Base-by-base conservation (phyloP, 2,797 vertebrate genomes). In the Gila robusta region DNA sequence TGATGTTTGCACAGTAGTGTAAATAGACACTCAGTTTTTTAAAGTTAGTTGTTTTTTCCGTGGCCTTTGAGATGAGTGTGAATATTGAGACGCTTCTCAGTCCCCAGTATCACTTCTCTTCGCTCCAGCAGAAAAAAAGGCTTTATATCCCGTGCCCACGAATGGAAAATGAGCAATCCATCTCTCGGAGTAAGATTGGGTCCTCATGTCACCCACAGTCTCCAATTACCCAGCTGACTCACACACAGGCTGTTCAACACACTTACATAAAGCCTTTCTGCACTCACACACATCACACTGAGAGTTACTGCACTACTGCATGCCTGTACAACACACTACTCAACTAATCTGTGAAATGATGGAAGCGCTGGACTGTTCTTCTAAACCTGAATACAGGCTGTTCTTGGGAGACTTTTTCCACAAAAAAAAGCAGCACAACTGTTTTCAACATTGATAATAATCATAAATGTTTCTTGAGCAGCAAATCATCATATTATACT, bases 151-250 rank as follows among this genome's bases (percentile, higher is more conserved):
- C 72, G 39, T 84, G 86, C 81, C 67, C 83, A 83, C 77, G 28
- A 59, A 83, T 71, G 59, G 71, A 71, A 88, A 87, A 79, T 74
- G 83, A 87, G 83, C 89, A 86, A 86, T 87, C 79, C 49, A 71
- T 66, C 52, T 89, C 84, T 84, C 26, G 6, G 23, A 56, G 59
- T 86, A 66, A 83, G 67, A 79, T n/a, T 59, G 35, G 66, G 85
- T 59, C 86, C 81, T 88, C 47, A 19, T 87, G 87, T 85, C 87
- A 88, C 79, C 83, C 87, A 82, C 87, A 64, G 74, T 81, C 83
- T 88, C 79, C 87, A 89, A 87, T 89, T 83, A 89, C 85, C 67
- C 81, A 39, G 64, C 85, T 90, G 90, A 92, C 72, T 92, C 91
- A 91, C 73, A 76, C 79, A 35, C 76, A 71, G 81, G 49, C 81